Percentiles rank a stretch among this genome's conserved stretches.
Conservation (phyloP, 30 jellyfish, hydroid and myxozoan genomes). For the Nemopilema nomurai region DNA sequence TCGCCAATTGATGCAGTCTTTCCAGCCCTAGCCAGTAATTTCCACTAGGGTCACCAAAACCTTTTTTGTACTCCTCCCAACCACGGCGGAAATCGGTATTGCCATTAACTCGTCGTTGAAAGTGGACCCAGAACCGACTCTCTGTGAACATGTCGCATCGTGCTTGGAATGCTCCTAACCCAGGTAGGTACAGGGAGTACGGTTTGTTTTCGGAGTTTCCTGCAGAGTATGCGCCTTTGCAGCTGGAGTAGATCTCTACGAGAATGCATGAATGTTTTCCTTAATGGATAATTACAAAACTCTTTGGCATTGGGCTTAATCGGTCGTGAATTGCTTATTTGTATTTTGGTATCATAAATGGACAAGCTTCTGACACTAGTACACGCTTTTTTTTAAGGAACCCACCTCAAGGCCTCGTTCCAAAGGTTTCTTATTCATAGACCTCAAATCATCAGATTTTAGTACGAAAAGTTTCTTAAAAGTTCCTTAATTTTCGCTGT, state of each 20-base stretch:
- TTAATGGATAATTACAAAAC: too few species aligned
- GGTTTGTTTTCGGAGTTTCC: not conserved
- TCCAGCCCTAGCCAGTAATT: slow-evolving; percentile 40
- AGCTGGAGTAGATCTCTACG: not conserved
- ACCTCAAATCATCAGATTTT: too few species aligned
- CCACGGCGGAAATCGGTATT: slow-evolving; percentile 18
- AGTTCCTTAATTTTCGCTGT: too few species aligned
- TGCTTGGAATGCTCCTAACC: not conserved
- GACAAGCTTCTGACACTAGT: too few species aligned
- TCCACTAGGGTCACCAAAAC: slow-evolving; percentile 3
- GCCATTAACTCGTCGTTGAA: slow-evolving; percentile 13
- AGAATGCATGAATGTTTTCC: not conserved
- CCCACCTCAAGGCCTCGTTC: too few species aligned
- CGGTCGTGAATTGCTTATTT: too few species aligned
- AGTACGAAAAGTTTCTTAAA: too few species aligned
- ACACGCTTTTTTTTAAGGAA: too few species aligned
- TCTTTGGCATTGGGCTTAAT: not conserved
- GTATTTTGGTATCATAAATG: too few species aligned
- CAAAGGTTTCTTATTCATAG: too few species aligned
- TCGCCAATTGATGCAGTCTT: slow-evolving; percentile 15
- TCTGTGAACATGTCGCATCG: slow-evolving; percentile 17
- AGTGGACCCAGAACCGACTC: slow-evolving; percentile 17
- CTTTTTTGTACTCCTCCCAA: slow-evolving; percentile 21
- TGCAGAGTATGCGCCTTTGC: not conserved
- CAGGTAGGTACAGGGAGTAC: not conserved